These are phyloP conservation scores for Leucophenga maculata DNA, from an alignment of 2,888 invertebrate species.

Conservation along the genomic window DNA sequence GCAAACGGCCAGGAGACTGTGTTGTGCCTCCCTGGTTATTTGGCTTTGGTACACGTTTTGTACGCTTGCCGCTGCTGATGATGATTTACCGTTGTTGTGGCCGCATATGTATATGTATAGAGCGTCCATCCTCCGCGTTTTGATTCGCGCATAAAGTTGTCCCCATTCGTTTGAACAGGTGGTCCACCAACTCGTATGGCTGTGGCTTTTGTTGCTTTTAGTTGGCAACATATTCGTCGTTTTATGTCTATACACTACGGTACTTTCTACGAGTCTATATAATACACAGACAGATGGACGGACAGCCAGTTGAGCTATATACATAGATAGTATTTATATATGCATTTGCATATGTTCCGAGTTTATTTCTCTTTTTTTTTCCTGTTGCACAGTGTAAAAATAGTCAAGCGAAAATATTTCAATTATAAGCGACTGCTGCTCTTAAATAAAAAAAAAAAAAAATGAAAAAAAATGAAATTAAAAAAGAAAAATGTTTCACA, in stretches of 20 bases:
- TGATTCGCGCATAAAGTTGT: too few relatives aligned
- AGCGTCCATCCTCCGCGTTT: too few relatives aligned
- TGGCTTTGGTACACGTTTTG: too few relatives aligned
- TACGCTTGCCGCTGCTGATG: not conserved
- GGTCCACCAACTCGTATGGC: too few relatives aligned
- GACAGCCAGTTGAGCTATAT: not conserved
- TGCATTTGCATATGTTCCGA: not conserved
- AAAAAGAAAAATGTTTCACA: not conserved
- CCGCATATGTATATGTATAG: not conserved
- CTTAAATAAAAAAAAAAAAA: not conserved
- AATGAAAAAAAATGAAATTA: not conserved
- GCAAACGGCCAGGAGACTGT: not conserved
- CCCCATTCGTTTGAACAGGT: too few relatives aligned
- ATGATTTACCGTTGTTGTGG: slow-evolving; percentile 21
- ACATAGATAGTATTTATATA: not conserved
- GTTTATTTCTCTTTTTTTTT: slow-evolving; percentile 22
- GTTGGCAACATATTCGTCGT: slow-evolving; percentile 14
- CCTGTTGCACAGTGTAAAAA: slow-evolving; percentile 40
- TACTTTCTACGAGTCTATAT: too few relatives aligned
- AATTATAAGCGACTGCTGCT: slow-evolving; percentile 7
- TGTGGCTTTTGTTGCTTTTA: slow-evolving; percentile 43
- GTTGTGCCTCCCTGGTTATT: too few relatives aligned
- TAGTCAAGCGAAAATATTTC: slow-evolving; percentile 14
- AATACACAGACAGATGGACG: not conserved
- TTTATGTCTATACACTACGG: not conserved